These are phyloP conservation scores for Muscidifurax raptorellus DNA, from an alignment of 1,140 invertebrate genomes.

Conservation along the genomic window DNA sequence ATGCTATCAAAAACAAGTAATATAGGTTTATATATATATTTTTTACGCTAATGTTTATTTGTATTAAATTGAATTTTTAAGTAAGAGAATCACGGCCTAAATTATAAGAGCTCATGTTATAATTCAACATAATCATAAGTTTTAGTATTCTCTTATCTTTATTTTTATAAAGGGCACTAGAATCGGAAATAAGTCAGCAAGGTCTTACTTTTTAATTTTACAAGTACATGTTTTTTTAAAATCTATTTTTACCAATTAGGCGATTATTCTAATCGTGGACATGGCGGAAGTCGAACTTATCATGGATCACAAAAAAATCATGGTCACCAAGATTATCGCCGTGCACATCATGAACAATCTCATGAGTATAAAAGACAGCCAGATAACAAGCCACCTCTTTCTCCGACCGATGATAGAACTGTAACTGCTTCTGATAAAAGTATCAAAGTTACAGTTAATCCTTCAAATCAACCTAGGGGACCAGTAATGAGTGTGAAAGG, in stretches of 20 bases:
- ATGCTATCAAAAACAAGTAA: background rate
- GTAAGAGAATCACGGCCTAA: background rate
- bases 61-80: no score
- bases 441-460: slow-evolving; percentile 66
- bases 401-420: slow-evolving; percentile 60
- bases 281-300: slow-evolving; percentile 56
- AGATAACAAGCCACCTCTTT: slow-evolving; percentile 41
- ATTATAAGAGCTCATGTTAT: background rate
- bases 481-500: slow-evolving; percentile 71
- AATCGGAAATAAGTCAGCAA: background rate
- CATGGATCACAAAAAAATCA: slow-evolving; percentile 60
- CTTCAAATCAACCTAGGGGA: slow-evolving; percentile 59
- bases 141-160: background rate
- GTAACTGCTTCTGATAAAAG: slow-evolving; percentile 64
- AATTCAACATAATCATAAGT: background rate
- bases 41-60: background rate
- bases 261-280: slow-evolving; percentile 60
- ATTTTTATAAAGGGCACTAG: background rate
- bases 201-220: slow-evolving; percentile 1
- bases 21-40: background rate
- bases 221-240: background rate
- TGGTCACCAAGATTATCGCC: slow-evolving; percentile 61
- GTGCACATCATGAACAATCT: slow-evolving; percentile 51
- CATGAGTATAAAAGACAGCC: slow-evolving; percentile 35
- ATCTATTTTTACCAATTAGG: slow-evolving; percentile 32